phyloP scores from a whole-genome alignment of 1,140 invertebrate species.

The Ips nitidus region DNA sequence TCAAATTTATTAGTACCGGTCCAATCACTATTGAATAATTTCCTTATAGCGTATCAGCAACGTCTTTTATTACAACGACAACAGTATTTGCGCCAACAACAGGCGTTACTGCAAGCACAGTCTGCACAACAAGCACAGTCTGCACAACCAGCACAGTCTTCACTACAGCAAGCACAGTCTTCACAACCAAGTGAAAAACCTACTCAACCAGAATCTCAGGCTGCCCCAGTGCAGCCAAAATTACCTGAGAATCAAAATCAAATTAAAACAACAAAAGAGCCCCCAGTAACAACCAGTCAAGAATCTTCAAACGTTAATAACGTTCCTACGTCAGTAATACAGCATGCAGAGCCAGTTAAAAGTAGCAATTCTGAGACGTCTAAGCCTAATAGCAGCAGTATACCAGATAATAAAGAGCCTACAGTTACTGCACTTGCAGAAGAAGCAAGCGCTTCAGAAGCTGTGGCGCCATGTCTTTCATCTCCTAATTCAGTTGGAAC shows the following conservation, averaged over 20 bases:
- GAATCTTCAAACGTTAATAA: slow-evolving; percentile 5
- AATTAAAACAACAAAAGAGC: background rate
- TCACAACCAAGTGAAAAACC: slow-evolving; percentile 2
- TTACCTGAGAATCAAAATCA: slow-evolving; percentile 5
- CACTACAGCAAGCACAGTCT: slow-evolving; percentile 12
- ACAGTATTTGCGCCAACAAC: slow-evolving; percentile 29
- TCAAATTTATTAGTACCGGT: no score
- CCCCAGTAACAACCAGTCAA: background rate
- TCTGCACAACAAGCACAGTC: slow-evolving; percentile 25
- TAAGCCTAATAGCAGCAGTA: background rate
- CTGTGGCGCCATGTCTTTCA: slow-evolving; percentile 2
- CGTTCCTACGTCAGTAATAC: slow-evolving; percentile 9
- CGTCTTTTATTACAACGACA: slow-evolving; percentile 5
- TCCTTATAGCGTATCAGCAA: slow-evolving; percentile 10
- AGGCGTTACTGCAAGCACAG: slow-evolving; percentile 11
- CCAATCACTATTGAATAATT: no score
- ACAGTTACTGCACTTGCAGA: background rate
- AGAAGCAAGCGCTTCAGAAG: background rate
- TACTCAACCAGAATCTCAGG: background rate
- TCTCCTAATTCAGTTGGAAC: slow-evolving; percentile 2
- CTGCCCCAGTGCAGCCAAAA: background rate
- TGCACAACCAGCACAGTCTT: slow-evolving; percentile 17
- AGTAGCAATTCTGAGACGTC: background rate
- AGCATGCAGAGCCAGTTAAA: slow-evolving; percentile 6
- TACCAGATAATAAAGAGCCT: background rate